Percentiles rank a stretch among this genome's conserved stretches.
phyloP scores from a whole-genome alignment of 2,113 vertebrate species.

The Machaerirhynchus nigripectus region DNA sequence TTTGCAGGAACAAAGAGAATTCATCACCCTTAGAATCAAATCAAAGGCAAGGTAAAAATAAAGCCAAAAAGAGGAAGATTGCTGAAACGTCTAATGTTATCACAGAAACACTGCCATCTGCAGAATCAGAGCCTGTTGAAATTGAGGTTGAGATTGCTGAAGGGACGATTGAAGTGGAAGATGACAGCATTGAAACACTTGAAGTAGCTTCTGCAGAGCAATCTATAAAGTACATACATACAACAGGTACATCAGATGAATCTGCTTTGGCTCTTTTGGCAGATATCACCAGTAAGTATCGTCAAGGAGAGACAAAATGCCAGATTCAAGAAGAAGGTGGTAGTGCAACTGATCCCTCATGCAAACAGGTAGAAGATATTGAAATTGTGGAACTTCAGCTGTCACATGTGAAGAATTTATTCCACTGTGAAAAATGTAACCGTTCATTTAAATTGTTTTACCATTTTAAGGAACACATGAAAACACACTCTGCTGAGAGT shows the following conservation, averaged over 20 bases:
- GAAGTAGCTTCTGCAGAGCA: slow-evolving; percentile 77
- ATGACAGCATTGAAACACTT: slow-evolving; percentile 79
- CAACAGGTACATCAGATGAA: slow-evolving; percentile 82
- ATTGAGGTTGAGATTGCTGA: slow-evolving; percentile 82
- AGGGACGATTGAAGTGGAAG: slow-evolving; percentile 81
- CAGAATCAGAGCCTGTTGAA: slow-evolving; percentile 6
- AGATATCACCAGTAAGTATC: slow-evolving; percentile 98
- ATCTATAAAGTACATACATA: slow-evolving; percentile 77
- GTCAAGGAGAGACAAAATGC: slow-evolving; percentile 83
- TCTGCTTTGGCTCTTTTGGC: slow-evolving; percentile 94
- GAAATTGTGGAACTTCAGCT: slow-evolving; percentile 97
- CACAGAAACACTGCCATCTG: slow-evolving; percentile 6
- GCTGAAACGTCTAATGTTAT: slow-evolving; percentile 6
- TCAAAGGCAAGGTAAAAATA: slow-evolving; percentile 68
- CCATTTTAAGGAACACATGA: slow-evolving; percentile 98
- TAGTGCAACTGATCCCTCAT: slow-evolving; percentile 76
- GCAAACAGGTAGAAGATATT: slow-evolving; percentile 90
- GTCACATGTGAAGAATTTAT: slow-evolving; percentile 91
- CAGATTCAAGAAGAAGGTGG: slow-evolving; percentile 70
- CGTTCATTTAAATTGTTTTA: slow-evolving; percentile 96
- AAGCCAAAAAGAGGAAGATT: slow-evolving; percentile 38
- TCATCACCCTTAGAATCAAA: slow-evolving; percentile 67
- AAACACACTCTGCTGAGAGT: slow-evolving; percentile 88
- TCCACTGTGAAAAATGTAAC: slow-evolving; percentile 94
- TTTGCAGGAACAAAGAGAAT: slow-evolving; percentile 82